Evolutionary conservation across 2,888 invertebrate species (phyloP).

Genomic region (Tenodera sinensis): DNA sequence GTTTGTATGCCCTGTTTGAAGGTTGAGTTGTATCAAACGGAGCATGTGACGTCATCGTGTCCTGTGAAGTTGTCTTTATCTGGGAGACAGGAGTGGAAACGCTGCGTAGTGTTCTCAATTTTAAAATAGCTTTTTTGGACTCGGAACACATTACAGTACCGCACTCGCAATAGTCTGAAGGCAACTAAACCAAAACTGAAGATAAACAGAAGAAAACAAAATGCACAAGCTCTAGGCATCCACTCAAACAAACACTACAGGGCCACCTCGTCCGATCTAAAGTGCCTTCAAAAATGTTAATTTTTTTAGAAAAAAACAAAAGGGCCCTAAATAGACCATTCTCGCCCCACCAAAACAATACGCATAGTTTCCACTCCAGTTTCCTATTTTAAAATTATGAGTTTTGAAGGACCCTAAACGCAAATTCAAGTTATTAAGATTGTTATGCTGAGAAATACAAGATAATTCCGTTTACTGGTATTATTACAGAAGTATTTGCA

Average conservation of each 20-base stretch:
- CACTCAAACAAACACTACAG: slow-evolving; percentile 55
- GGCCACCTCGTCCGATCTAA: slow-evolving; percentile 92
- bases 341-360: slow-evolving; percentile 60
- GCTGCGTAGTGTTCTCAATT: slow-evolving; percentile 57
- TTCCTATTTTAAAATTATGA: slow-evolving; percentile 33
- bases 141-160: slow-evolving; percentile 32
- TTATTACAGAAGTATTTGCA: slow-evolving; percentile 29
- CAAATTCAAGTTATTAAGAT: slow-evolving; percentile 33
- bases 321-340: slow-evolving; percentile 86
- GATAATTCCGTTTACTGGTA: slow-evolving; percentile 34
- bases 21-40: background rate
- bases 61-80: slow-evolving; percentile 11
- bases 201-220: slow-evolving; percentile 22
- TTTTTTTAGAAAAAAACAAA: slow-evolving; percentile 76
- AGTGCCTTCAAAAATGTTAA: slow-evolving; percentile 76
- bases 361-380: slow-evolving; percentile 22
- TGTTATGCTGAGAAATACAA: slow-evolving; percentile 31
- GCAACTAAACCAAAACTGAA: slow-evolving; percentile 53
- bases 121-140: slow-evolving; percentile 63
- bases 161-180: slow-evolving; percentile 75
- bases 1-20: slow-evolving; percentile 4
- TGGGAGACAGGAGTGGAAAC: slow-evolving; percentile 22
- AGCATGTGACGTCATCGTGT: slow-evolving; percentile 5
- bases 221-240: slow-evolving; percentile 33
- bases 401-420: slow-evolving; percentile 32